Base-by-base conservation (phyloP, 2,113 vertebrate genomes). In the Myotis yumanensis region DNA sequence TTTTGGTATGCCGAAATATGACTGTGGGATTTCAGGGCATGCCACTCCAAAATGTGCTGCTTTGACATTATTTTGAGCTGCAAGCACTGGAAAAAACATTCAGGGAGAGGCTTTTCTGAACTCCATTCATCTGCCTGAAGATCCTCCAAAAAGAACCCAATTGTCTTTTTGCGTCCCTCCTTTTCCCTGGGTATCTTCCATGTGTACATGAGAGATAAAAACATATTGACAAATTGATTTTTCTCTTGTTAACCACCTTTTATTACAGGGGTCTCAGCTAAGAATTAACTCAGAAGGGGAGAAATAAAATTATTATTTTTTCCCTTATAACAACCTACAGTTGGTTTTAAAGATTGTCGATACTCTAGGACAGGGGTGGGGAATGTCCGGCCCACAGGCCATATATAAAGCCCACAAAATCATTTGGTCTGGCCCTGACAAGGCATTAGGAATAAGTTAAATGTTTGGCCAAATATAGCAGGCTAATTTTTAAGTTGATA, bases 311-410 rank as follows among this genome's bases (percentile, higher is more conserved):
- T 57, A 48, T 57, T 69, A n/a, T 69, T 64, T 93, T 62, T 30
- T 84, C 18, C 30, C 4, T 1, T 66, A 23, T 11, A 86, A 71
- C 43, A 76, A 89, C 64, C 22, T 62, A 80, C 32, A 66, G 46
- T 11, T 90, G n/a, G 30, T 59, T 96, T 54, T 93, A 20, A 92
- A 96, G n/a, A 88, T 35, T 94, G 14, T 82, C 3, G 68, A 73
- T 80, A 69, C 17, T 86, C 28, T 17, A 75, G 2, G 25, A 80
- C 25, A 28, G 59, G 59, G 10, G 25, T 62, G 59, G 59, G 23
- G 59, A 62, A 62, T 62, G 59, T 62, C 59, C 11, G 25, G 59
- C 59, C 59, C 59, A 28, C 59, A 62, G 23, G 11, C 57, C 57
- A 59, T 59, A 59, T 59, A 59, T 25, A 59, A 59, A 3, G 22